Evolutionary conservation across 1,140 invertebrate species (phyloP).

Genomic region (Caenorhabditis inopinata): DNA sequence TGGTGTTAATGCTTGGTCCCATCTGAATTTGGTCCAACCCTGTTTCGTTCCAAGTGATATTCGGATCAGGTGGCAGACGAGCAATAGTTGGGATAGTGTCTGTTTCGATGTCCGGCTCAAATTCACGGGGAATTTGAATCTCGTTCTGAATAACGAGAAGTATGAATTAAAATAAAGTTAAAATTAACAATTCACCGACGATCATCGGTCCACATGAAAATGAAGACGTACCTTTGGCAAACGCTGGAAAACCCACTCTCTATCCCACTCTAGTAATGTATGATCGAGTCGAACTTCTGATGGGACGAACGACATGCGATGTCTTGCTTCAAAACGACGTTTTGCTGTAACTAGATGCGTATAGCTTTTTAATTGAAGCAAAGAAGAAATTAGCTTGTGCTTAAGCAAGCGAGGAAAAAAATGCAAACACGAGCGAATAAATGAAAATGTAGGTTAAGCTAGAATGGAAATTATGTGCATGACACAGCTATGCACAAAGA

Average conservation of each 20-base stretch:
- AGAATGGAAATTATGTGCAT: too few relatives aligned
- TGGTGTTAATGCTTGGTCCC: background rate
- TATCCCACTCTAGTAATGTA: conserved; percentile 9
- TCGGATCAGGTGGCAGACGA: background rate
- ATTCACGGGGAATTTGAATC: conserved; percentile 7
- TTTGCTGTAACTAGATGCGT: background rate
- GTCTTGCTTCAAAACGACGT: background rate
- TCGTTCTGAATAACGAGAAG: conserved; percentile 8
- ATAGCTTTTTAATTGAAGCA: too few relatives aligned
- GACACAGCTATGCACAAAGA: too few relatives aligned
- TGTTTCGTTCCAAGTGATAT: background rate
- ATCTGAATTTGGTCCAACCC: background rate
- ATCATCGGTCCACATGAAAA: too few relatives aligned
- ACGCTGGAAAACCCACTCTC: conserved; percentile 26
- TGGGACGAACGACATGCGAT: conserved; percentile 32
- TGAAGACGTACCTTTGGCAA: background rate
- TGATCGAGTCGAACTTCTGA: conserved; percentile 34
- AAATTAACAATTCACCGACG: too few relatives aligned
- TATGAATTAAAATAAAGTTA: background rate
- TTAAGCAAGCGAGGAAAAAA: too few relatives aligned
- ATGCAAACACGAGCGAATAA: too few relatives aligned
- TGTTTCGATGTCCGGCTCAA: background rate
- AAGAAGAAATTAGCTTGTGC: too few relatives aligned
- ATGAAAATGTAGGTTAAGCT: too few relatives aligned
- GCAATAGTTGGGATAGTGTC: background rate